Conservation (phyloP, 37 sponge, comb jelly and placozoan genomes). For the Oscarella lobularis region DNA sequence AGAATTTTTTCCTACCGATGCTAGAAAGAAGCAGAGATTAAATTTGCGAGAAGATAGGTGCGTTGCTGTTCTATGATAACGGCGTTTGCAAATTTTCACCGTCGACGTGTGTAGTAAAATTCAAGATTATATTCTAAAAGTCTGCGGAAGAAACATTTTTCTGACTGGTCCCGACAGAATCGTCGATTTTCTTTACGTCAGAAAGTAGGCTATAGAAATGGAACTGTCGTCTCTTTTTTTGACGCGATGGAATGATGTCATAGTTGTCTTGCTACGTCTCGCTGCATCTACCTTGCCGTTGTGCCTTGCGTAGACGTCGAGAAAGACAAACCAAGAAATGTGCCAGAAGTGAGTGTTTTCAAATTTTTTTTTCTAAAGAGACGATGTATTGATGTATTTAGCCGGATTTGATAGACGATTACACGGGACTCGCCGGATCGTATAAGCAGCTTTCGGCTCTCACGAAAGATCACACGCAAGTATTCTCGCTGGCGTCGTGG, state of each 20-base stretch:
- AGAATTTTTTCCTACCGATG: not conserved
- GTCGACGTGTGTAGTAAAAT: slow-evolving; percentile 22
- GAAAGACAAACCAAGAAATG: slow-evolving; percentile 33
- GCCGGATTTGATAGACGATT: slow-evolving; percentile 39
- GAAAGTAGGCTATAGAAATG: slow-evolving; percentile 19
- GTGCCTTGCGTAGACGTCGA: slow-evolving; percentile 24
- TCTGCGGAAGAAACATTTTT: slow-evolving; percentile 30
- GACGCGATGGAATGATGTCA: not conserved
- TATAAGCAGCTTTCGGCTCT: slow-evolving; percentile 71
- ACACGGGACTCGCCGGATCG: slow-evolving; percentile 57
- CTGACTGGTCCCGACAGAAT: slow-evolving; percentile 32
- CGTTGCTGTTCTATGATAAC: not conserved
- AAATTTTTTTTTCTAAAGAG: too few species aligned
- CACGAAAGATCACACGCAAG: slow-evolving; percentile 39
- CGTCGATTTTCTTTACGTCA: slow-evolving; percentile 29
- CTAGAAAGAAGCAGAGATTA: not conserved
- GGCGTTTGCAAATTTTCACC: too few species aligned
- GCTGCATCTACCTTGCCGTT: slow-evolving; percentile 35
- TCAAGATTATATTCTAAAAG: slow-evolving; percentile 45
- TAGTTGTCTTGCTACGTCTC: slow-evolving; percentile 29
- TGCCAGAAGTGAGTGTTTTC: slow-evolving; percentile 58
- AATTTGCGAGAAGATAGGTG: not conserved
- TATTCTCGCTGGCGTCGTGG: slow-evolving; percentile 76
- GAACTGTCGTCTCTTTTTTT: too few species aligned
- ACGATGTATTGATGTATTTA: too few species aligned